These are phyloP conservation scores for Leistus spinibarbis DNA, from an alignment of 2,888 invertebrate genomes.

Conservation along the genomic window DNA sequence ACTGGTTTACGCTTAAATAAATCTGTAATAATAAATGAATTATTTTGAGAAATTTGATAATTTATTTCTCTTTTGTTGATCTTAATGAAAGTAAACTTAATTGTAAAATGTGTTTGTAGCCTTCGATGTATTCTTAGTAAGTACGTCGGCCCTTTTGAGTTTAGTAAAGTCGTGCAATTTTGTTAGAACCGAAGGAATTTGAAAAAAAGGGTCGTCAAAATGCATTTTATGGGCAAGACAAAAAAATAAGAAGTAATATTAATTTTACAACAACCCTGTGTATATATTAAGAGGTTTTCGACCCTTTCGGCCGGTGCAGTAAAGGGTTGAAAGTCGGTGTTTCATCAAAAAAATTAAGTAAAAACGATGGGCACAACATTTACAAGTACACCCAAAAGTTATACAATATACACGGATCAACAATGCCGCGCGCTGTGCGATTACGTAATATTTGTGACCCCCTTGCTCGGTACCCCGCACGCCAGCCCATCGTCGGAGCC, in stretches of 20 bases:
- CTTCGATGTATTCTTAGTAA: background rate
- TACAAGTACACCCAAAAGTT: constrained; percentile 22
- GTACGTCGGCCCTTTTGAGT: background rate
- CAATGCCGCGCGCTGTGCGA: constrained; percentile 17
- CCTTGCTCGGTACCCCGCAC: constrained; percentile 45
- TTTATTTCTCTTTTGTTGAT: too few relatives aligned
- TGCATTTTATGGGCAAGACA: background rate
- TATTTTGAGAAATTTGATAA: too few relatives aligned
- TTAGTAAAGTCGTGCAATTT: background rate
- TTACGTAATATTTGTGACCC: constrained; percentile 41
- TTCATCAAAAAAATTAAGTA: constrained; percentile 11
- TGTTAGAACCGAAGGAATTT: background rate
- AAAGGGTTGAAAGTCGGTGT: constrained; percentile 31
- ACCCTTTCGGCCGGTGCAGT: constrained; percentile 10
- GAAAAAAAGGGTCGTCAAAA: background rate
- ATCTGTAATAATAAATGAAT: too few relatives aligned
- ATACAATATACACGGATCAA: constrained; percentile 14
- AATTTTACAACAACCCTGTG: background rate
- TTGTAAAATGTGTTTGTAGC: too few relatives aligned
- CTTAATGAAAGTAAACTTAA: too few relatives aligned
- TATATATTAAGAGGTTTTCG: constrained; percentile 14
- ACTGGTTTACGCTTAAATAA: too few relatives aligned
- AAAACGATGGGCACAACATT: constrained; percentile 2
- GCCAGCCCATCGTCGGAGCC: background rate
- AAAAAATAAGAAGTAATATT: constrained; percentile 3